phyloP scores from a whole-genome alignment of 2,888 invertebrate species.

The Eilema griseolum region DNA sequence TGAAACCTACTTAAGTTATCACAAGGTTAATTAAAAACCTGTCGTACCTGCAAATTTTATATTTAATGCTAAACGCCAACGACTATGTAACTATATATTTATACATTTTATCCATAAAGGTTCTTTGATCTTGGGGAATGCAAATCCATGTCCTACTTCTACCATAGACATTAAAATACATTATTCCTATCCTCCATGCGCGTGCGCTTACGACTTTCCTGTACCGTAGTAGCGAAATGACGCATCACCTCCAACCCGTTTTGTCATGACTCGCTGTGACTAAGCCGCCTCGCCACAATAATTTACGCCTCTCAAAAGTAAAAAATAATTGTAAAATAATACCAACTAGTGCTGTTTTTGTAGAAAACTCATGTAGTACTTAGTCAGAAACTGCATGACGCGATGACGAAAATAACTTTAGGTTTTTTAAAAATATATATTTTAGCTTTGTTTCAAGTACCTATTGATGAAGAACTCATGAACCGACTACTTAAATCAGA shows the following conservation, averaged over 20 bases:
- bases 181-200: slow-evolving; percentile 27
- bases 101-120: neutral
- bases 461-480: neutral
- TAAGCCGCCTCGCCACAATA: slow-evolving; percentile 61
- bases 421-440: neutral
- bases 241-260: slow-evolving; percentile 67
- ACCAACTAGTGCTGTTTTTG: slow-evolving; percentile 9
- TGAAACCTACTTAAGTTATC: no score
- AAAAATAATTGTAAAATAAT: slow-evolving; percentile 43
- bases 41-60: neutral
- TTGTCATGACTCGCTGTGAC: slow-evolving; percentile 62
- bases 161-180: slow-evolving; percentile 27
- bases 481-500: neutral
- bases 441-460: neutral
- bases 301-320: slow-evolving; percentile 55
- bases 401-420: neutral
- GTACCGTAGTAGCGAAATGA: slow-evolving; percentile 52
- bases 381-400: slow-evolving; percentile 13
- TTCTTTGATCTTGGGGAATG: neutral
- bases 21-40: neutral
- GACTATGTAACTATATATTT: neutral
- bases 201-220: slow-evolving; percentile 52
- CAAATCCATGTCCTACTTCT: neutral
- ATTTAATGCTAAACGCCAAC: neutral
- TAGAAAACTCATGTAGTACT: slow-evolving; percentile 11